Conservation (phyloP, 2,888 invertebrate genomes). For the Drosophila macrospina region DNA sequence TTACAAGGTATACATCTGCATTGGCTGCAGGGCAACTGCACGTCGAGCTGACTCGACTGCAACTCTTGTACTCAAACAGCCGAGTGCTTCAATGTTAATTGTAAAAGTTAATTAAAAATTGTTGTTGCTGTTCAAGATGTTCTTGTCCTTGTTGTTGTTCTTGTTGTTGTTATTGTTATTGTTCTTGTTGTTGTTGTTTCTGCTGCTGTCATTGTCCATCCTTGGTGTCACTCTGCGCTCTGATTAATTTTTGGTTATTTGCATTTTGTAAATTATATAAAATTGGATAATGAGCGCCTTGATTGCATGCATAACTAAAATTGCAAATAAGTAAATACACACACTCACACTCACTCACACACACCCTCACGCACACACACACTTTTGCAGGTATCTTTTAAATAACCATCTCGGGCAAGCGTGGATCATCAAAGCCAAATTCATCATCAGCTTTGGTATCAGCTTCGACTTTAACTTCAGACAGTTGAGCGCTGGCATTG, state of each 20-base stretch:
- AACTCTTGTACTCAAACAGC: conserved; percentile 12
- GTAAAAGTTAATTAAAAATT: conserved; percentile 73
- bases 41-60: not conserved
- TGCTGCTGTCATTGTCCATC: conserved; percentile 26
- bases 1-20: not conserved
- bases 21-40: not conserved
- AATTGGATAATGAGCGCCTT: conserved; percentile 35
- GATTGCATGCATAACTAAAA: conserved; percentile 25
- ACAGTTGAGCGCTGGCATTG: not conserved
- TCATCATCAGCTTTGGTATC: conserved; percentile 21
- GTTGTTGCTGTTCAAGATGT: conserved; percentile 40
- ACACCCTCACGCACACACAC: conserved; percentile 18
- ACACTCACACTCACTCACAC: conserved; percentile 32
- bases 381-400: conserved; percentile 6
- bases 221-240: conserved; percentile 42
- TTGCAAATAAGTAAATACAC: not conserved
- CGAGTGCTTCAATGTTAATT: conserved; percentile 46
- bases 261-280: conserved; percentile 31
- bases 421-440: conserved; percentile 64
- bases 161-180: not conserved
- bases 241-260: conserved; percentile 53
- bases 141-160: conserved; percentile 2
- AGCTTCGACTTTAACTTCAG: not conserved
- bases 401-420: conserved; percentile 64
- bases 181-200: conserved; percentile 25